phyloP scores from a whole-genome alignment of 2,888 invertebrate genomes.

The Caenorhabditis virilis region DNA sequence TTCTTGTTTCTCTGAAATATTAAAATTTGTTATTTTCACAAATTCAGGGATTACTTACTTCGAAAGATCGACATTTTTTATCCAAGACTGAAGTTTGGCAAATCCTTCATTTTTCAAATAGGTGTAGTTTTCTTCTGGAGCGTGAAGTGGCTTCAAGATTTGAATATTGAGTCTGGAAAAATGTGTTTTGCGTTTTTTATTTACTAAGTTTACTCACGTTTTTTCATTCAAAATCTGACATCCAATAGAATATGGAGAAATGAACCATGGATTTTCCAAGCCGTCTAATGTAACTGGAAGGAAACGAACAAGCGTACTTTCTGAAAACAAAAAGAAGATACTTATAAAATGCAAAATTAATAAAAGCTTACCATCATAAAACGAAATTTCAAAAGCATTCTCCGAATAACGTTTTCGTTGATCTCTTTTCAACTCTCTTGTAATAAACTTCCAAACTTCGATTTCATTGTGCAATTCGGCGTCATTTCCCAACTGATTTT shows the following conservation, averaged over 20 bases:
- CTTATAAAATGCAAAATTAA: background rate
- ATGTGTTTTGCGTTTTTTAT: background rate
- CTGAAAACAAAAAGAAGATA: slow-evolving; percentile 19
- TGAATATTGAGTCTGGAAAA: slow-evolving; percentile 8
- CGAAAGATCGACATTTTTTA: slow-evolving; percentile 29
- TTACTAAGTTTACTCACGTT: background rate
- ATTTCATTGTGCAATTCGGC: slow-evolving; percentile 11
- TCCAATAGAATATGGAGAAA: slow-evolving; percentile 20
- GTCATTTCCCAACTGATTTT: slow-evolving; percentile 1
- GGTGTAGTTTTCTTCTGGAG: slow-evolving; percentile 5
- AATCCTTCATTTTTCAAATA: slow-evolving; percentile 30
- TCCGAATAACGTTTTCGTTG: slow-evolving; percentile 14
- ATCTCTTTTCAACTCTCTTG: background rate
- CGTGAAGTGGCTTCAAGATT: slow-evolving; percentile 13
- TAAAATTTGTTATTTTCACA: slow-evolving; percentile 5
- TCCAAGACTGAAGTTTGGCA: slow-evolving; percentile 30
- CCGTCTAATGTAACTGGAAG: slow-evolving; percentile 22
- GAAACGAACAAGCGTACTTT: slow-evolving; percentile 24
- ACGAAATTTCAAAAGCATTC: slow-evolving; percentile 25
- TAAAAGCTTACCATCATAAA: slow-evolving; percentile 18
- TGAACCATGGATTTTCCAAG: slow-evolving; percentile 13
- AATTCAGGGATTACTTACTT: slow-evolving; percentile 12
- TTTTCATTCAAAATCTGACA: background rate
- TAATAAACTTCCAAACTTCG: slow-evolving; percentile 29
- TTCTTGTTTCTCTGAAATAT: slow-evolving; percentile 17